Conservation (phyloP, 2,113 vertebrate species). For the Entomyzon cyanotis region DNA sequence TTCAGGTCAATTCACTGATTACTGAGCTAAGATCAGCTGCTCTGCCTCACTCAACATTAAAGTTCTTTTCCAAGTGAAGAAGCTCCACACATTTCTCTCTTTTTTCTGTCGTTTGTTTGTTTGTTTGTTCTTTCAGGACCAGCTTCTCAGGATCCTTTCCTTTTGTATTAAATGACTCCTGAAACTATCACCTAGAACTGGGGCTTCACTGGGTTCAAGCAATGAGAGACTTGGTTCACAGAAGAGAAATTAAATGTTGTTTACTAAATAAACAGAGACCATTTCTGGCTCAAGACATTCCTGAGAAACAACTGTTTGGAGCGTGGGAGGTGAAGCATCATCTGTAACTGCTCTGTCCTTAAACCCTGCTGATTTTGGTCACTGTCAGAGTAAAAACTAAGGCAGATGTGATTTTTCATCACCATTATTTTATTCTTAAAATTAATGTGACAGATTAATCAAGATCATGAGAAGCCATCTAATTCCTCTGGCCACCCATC, state of each 20-base stretch:
- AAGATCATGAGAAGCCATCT: neutral
- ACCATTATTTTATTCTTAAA: neutral
- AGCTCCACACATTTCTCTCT: neutral
- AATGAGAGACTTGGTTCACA: neutral
- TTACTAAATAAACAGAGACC: neutral
- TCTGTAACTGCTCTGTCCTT: neutral
- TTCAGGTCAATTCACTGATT: neutral
- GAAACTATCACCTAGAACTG: neutral
- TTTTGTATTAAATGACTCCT: neutral
- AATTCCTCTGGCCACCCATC: neutral
- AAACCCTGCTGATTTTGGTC: neutral
- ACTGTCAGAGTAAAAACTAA: neutral
- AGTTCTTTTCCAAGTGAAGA: neutral
- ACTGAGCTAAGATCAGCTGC: neutral
- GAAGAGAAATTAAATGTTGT: neutral
- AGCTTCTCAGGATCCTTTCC: neutral
- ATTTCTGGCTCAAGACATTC: neutral
- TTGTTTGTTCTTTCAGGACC: neutral
- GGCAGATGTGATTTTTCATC: neutral
- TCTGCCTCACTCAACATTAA: neutral
- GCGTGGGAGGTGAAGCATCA: accelerated
- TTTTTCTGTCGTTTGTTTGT: accelerated
- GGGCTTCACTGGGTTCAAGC: neutral
- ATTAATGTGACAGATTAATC: neutral
- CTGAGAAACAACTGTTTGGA: neutral